phyloP scores from a whole-genome alignment of 2,113 vertebrate genomes.

The Eleginops maclovinus region DNA sequence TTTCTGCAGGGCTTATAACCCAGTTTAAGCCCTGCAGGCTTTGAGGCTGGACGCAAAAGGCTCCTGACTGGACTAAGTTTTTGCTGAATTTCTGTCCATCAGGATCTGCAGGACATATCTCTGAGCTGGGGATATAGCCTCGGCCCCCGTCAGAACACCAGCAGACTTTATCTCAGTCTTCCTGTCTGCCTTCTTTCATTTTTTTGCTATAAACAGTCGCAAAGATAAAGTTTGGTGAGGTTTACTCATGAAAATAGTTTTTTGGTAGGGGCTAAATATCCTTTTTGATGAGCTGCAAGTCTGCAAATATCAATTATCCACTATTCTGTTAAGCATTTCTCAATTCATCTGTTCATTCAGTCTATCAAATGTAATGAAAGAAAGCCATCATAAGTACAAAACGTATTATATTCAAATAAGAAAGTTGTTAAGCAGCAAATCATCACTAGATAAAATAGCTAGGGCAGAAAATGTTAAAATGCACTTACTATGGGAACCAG shows the following conservation, averaged over 20 bases:
- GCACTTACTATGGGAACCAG: not conserved
- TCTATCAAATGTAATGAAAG: not conserved
- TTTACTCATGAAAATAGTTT: not conserved
- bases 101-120: slow-evolving; percentile 41
- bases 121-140: slow-evolving; percentile 14
- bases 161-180: slow-evolving; percentile 15
- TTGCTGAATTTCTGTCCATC: slow-evolving; percentile 41
- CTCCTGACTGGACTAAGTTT: slow-evolving; percentile 28
- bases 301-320: not conserved
- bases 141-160: not conserved
- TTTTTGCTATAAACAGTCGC: not conserved
- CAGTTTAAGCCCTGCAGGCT: slow-evolving; percentile 47
- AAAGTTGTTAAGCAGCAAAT: no score
- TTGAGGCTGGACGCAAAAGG: slow-evolving; percentile 16
- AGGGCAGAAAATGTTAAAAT: not conserved
- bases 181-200: not conserved
- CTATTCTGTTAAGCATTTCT: not conserved
- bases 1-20: slow-evolving; percentile 41
- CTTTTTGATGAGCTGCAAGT: not conserved
- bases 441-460: no score
- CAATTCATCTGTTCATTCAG: not conserved
- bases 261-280: no score
- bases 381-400: not conserved
- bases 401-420: not conserved
- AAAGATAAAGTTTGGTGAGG: not conserved